Percentiles rank a stretch among this genome's conserved stretches.
Evolutionary conservation across 2,888 invertebrate species (phyloP).

Genomic region (Orthosia incerta): DNA sequence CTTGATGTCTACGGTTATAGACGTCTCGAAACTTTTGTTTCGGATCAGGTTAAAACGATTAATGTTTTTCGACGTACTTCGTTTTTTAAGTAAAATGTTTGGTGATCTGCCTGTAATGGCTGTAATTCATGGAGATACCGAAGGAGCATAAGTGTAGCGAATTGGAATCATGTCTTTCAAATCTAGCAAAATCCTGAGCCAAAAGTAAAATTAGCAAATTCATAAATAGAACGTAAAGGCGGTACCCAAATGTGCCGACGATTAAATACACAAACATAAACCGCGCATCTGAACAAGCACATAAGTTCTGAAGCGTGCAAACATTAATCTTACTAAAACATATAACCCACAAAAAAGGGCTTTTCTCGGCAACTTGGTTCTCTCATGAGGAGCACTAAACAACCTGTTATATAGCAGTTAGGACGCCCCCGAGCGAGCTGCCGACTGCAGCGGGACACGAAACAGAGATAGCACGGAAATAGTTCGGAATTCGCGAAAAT

Average conservation of each 20-base stretch:
- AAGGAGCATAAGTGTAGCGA: background rate
- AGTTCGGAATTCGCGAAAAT: conserved; percentile 72
- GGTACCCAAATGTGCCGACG: conserved; percentile 16
- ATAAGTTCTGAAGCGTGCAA: conserved; percentile 21
- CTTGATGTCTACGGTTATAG: conserved; percentile 14
- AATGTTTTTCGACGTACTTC: too few relatives aligned
- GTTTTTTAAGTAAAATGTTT: too few relatives aligned
- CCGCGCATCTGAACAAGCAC: conserved; percentile 14
- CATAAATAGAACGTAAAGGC: conserved; percentile 23
- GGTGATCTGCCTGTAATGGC: background rate
- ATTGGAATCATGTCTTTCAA: background rate
- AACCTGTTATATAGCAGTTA: conserved; percentile 57
- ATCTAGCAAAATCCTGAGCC: conserved; percentile 1
- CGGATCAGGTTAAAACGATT: background rate
- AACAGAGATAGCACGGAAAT: conserved; percentile 66
- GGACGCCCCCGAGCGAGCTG: conserved; percentile 42
- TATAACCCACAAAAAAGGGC: conserved; percentile 29
- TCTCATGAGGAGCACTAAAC: conserved; percentile 46
- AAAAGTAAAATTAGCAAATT: conserved; percentile 19
- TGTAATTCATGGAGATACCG: background rate
- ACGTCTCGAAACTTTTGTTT: background rate
- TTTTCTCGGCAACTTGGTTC: conserved; percentile 29
- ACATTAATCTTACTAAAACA: conserved; percentile 41
- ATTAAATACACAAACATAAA: conserved; percentile 18
- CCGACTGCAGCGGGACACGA: conserved; percentile 63